A percentile compares a stretch with the other conserved stretches of the same genome.
Evolutionary conservation across 2,797 vertebrate species (phyloP).

Genomic region (Decapterus maruadsi): DNA sequence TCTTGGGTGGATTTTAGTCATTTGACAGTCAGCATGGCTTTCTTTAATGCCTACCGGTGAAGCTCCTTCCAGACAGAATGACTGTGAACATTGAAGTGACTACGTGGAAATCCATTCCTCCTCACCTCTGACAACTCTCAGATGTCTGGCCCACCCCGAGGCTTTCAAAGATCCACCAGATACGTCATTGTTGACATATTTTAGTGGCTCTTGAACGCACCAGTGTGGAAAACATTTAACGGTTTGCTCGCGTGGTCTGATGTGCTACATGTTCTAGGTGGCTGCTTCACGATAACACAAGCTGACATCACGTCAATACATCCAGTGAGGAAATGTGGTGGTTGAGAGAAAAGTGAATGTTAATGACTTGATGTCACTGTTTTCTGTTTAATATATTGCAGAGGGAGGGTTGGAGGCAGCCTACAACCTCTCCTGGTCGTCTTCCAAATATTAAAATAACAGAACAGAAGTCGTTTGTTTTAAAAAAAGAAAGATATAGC

Average conservation of each 20-base stretch:
- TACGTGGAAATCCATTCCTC: slow-evolving; percentile 23
- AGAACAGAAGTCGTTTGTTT: no score
- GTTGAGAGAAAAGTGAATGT: background rate
- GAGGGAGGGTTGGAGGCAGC: slow-evolving; percentile 5
- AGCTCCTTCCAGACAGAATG: slow-evolving; percentile 14
- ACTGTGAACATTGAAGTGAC: slow-evolving; percentile 25
- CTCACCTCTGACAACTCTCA: slow-evolving; percentile 33
- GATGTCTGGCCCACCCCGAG: slow-evolving; percentile 29
- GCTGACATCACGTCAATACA: slow-evolving; percentile 52
- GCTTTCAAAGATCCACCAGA: slow-evolving; percentile 29
- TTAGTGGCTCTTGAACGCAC: slow-evolving; percentile 41
- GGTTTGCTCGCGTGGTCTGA: slow-evolving; percentile 9
- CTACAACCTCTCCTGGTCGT: slow-evolving; percentile 4
- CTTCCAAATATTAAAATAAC: slow-evolving; percentile 19
- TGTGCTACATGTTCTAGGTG: background rate
- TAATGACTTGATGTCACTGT: slow-evolving; percentile 28
- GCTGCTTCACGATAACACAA: slow-evolving; percentile 61
- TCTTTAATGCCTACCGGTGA: slow-evolving; percentile 4
- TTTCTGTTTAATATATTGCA: slow-evolving; percentile 53
- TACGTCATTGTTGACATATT: slow-evolving; percentile 63
- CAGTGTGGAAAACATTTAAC: slow-evolving; percentile 31
- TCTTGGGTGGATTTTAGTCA: slow-evolving; percentile 17
- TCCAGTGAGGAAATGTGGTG: slow-evolving; percentile 25
- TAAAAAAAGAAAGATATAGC: no score
- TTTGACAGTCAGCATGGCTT: slow-evolving; percentile 8